Base-by-base conservation (phyloP, 53 echinoderm and acorn worm species). In the Astropecten irregularis region DNA sequence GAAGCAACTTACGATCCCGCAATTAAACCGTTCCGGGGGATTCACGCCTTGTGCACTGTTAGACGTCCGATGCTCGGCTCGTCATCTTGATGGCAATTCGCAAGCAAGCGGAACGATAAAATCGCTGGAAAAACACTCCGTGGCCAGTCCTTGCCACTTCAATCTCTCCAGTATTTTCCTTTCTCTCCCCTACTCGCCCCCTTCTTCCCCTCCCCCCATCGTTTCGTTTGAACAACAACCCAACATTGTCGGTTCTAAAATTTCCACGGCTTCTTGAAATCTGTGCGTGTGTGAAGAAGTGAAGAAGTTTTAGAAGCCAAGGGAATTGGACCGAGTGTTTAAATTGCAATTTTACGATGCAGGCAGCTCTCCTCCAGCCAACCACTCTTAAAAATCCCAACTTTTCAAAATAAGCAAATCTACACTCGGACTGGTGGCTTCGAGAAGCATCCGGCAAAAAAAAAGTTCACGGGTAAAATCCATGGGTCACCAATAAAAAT, bases 21-120 rank as follows among this genome's bases (percentile, higher is more conserved):
- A 79, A 79, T 79, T 79, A 79, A 79, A 79, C 79, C 79, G 62
- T 79, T 79, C 79, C 62, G 79, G 62, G 76, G 79, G 79, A 79
- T 47, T 79, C 46, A 16, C 61, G 48, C 46, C 47, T 30, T 46
- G 61, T 62, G 49, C 42, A 42, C 42, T 6, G 6, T 42, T 11
- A 42, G 26, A 79, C 47, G 32, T 28, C 56, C 60, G 60, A 60
- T 79, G 61, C 30, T 56, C 48, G 9, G 44, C 46, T 42, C 35
- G n/a, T 6, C 26, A n/a, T 31, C 61, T 61, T 62, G 60, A 62
- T 61, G 60, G 46, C 68, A 42, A 27, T 68, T 68, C 68, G 46
- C 79, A 79, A 62, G 79, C 62, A 79, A 79, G 79, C 79, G 62
- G 79, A 79, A 79, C 79, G 79, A 79, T 62, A 79, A 79, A 79